These are phyloP conservation scores for Strix uralensis DNA, from an alignment of 2,113 vertebrate species.

Conservation along the genomic window DNA sequence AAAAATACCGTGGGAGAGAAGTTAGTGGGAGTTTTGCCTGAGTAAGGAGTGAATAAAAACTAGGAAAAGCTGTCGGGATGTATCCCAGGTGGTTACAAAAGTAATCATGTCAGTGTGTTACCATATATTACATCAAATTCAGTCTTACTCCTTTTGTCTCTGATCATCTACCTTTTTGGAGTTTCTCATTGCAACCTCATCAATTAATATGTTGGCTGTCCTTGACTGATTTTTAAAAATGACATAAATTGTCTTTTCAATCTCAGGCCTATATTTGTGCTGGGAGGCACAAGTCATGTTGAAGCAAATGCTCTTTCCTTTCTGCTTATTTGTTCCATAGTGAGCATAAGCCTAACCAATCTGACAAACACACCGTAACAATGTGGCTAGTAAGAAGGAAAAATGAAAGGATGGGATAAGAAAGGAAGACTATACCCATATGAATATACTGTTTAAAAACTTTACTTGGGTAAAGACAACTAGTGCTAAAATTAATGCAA, in stretches of 20 bases:
- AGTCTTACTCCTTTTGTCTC: background rate
- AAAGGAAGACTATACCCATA: background rate
- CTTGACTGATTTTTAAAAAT: background rate
- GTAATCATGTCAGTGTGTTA: background rate
- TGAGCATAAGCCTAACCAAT: background rate
- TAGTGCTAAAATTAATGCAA: background rate
- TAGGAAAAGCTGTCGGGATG: background rate
- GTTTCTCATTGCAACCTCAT: background rate
- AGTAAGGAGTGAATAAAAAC: background rate
- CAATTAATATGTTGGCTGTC: background rate
- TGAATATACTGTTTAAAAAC: background rate
- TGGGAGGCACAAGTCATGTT: background rate
- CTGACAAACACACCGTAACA: background rate
- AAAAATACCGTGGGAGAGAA: background rate
- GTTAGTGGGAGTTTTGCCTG: slow-evolving; percentile 6
- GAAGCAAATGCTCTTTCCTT: background rate
- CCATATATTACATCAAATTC: background rate
- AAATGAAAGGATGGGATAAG: background rate
- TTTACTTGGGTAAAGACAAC: background rate
- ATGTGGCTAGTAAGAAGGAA: background rate
- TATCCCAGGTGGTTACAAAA: background rate
- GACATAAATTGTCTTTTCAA: background rate
- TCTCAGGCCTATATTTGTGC: background rate
- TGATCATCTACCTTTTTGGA: background rate
- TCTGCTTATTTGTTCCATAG: background rate